Evolutionary conservation across 2,888 invertebrate genomes (phyloP).

Genomic region (Argyresthia albistria): DNA sequence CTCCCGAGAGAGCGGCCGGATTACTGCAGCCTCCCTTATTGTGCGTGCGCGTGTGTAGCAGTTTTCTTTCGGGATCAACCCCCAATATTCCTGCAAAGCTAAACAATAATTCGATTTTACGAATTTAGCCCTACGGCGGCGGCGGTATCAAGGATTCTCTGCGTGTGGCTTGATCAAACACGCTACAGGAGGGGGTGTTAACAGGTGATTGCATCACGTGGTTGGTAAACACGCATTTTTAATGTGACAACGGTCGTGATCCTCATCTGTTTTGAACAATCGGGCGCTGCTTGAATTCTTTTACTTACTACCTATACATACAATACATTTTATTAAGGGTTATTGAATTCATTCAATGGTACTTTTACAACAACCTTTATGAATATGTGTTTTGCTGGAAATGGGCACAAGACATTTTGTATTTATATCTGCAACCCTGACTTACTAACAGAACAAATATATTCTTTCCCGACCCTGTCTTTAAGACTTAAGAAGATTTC

Average conservation of each 20-base stretch:
- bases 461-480: too few relatives aligned
- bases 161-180: conserved; percentile 27
- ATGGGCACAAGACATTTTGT: too few relatives aligned
- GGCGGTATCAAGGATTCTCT: neutral
- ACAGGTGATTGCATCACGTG: conserved; percentile 26
- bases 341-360: too few relatives aligned
- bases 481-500: too few relatives aligned
- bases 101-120: conserved; percentile 30
- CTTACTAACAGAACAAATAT: too few relatives aligned
- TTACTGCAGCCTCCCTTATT: conserved; percentile 23
- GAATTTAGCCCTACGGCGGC: neutral
- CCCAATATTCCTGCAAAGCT: conserved; percentile 29
- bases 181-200: conserved; percentile 13
- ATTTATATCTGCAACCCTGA: too few relatives aligned
- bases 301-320: too few relatives aligned
- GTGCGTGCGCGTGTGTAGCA: conserved; percentile 27
- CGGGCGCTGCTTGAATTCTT: too few relatives aligned
- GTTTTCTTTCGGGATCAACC: conserved; percentile 29
- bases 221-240: conserved; percentile 15
- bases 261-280: conserved; percentile 10
- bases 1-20: conserved; percentile 29
- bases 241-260: conserved; percentile 24
- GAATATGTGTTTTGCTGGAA: too few relatives aligned
- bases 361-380: too few relatives aligned
- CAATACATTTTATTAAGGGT: too few relatives aligned